Base-by-base conservation (phyloP, 2,113 vertebrate genomes). In the Zapornia atra region DNA sequence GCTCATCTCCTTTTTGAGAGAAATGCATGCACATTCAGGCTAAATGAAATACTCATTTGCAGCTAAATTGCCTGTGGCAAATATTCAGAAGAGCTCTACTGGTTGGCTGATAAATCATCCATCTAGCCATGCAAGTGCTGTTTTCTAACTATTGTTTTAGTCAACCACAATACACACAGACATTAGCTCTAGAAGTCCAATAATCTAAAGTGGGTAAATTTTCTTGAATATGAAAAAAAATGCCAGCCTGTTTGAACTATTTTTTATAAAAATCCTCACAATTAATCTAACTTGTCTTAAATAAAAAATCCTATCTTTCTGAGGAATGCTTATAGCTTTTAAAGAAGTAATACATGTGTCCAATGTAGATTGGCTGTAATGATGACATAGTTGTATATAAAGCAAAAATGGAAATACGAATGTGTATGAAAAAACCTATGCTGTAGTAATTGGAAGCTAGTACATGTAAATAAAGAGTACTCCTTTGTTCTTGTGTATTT, bases 31-130 rank as follows among this genome's bases (percentile, higher is more conserved):
- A 90, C 24, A 11, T 40, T 94, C 36, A 48, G 54, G 60, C 63
- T 53, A 81, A 95, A 93, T 89, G 38, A 81, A 94, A 91, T 65
- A 61, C 33, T 51, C 13, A 57, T 94, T 95, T 91, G 59, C 44
- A 84, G 64, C 64, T 86, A 91, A 93, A 94, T 86, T 81, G 26
- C 26, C 81, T 77, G 50, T 89, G 50, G 54, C 77, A 91, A 84
- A 28, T 34, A 61, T 60, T 93, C 59, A 84, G 70, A 77, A 84
- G 36, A 44, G 28, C 56, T 87, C 46, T 38, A 31, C 82, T 69
- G 12, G 13, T 81, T 84, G 33, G 15, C 36, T 90, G 82, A 92
- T 86, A 80, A 86, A 92, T 94, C 34, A 56, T 15, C 34, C 29
- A 53, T 11, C 34, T 66, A 85, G 40, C 12, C 42, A 17, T 48